A percentile compares a stretch with the other conserved stretches of the same genome.
Conservation (phyloP, 1,140 invertebrate species). For the Chymomyza costata region DNA sequence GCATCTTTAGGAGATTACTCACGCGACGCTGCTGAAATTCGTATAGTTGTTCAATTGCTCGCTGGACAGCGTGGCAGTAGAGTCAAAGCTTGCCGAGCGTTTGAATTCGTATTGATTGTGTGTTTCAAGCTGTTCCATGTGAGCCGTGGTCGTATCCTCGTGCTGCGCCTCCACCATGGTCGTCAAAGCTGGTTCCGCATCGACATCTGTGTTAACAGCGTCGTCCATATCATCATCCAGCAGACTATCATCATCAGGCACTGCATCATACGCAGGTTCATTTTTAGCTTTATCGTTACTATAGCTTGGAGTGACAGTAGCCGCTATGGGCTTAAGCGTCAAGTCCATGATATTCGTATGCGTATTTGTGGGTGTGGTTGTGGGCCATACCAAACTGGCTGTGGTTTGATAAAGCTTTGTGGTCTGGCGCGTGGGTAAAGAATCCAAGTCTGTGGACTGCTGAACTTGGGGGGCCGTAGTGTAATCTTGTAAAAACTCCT, state of each 20-base stretch:
- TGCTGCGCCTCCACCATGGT: neutral
- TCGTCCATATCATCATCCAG: slow-evolving; percentile 1
- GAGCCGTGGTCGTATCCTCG: neutral
- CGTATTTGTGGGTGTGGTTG: slow-evolving; percentile 24
- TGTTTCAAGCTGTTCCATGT: too few species aligned
- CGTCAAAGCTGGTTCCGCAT: too few species aligned
- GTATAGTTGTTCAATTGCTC: slow-evolving; percentile 58
- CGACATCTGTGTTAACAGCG: slow-evolving; percentile 1
- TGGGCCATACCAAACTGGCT: slow-evolving; percentile 45
- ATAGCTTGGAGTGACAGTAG: slow-evolving; percentile 8
- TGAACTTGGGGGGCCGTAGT: neutral
- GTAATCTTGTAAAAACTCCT: slow-evolving; percentile 42
- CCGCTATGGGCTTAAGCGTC: slow-evolving; percentile 35
- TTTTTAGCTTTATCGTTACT: neutral
- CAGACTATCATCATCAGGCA: slow-evolving; percentile 3
- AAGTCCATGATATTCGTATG: slow-evolving; percentile 50
- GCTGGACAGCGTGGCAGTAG: neutral
- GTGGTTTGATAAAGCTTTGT: slow-evolving; percentile 64
- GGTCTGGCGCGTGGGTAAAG: slow-evolving; percentile 29
- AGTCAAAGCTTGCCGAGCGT: slow-evolving; percentile 50
- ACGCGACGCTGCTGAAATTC: slow-evolving; percentile 51
- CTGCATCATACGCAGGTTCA: slow-evolving; percentile 9
- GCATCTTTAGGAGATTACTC: too few species aligned
- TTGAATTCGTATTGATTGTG: slow-evolving; percentile 54
- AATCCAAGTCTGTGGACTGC: neutral